Evolutionary conservation across 1,140 invertebrate species (phyloP).

Genomic region (Tigriopus japonicus): DNA sequence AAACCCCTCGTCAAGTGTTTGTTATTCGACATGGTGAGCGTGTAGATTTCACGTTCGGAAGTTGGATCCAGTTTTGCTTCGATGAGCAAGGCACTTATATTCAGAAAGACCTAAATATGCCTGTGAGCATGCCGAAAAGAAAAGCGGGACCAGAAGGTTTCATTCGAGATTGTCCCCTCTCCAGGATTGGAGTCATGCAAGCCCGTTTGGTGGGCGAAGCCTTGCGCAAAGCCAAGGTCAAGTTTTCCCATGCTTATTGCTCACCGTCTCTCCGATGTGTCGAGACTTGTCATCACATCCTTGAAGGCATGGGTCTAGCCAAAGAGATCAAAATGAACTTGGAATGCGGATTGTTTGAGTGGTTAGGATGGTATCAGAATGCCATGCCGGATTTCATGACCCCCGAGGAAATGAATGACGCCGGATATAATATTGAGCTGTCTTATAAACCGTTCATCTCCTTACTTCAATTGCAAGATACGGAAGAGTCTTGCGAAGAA

Average conservation of each 20-base stretch:
- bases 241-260: slow-evolving; percentile 50
- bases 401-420: slow-evolving; percentile 42
- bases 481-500: slow-evolving; percentile 42
- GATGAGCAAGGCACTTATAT: slow-evolving; percentile 46
- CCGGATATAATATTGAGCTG: slow-evolving; percentile 53
- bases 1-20: slow-evolving; percentile 37
- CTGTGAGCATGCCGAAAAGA: slow-evolving; percentile 26
- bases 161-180: slow-evolving; percentile 63
- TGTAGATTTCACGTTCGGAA: slow-evolving; percentile 74
- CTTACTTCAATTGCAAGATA: slow-evolving; percentile 32
- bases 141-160: slow-evolving; percentile 40
- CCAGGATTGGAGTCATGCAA: slow-evolving; percentile 41
- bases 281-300: slow-evolving; percentile 57
- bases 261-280: slow-evolving; percentile 74
- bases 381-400: slow-evolving; percentile 59
- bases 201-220: slow-evolving; percentile 42
- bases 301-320: slow-evolving; percentile 29
- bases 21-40: slow-evolving; percentile 70
- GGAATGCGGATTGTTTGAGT: slow-evolving; percentile 79
- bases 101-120: slow-evolving; percentile 74
- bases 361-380: slow-evolving; percentile 69
- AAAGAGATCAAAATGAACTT: slow-evolving; percentile 39
- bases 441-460: slow-evolving; percentile 44
- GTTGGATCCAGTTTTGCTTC: slow-evolving; percentile 70
- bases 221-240: slow-evolving; percentile 41